Evolutionary conservation across 2,888 invertebrate species (phyloP), one percentile per base, ranked within the genome.

Genomic region (Carabus problematicus): DNA sequence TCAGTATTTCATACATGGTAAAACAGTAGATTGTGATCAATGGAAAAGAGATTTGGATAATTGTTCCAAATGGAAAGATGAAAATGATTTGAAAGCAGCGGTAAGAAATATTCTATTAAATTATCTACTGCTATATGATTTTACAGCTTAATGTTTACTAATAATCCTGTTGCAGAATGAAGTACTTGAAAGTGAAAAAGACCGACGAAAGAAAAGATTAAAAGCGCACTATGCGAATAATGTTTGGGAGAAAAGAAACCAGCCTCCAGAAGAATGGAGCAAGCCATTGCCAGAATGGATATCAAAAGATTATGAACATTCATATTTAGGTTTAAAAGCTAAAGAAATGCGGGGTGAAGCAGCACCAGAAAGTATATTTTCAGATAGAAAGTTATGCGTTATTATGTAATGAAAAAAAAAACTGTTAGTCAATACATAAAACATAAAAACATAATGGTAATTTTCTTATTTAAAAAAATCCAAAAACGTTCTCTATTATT

Each of bases 1-100:
- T 79, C 96, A 96, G 81, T 91, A 93, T 79, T 97, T 94, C 78
- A 86, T 95, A 70, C 85, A 85, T 81, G 96, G 96, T 0, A 83
- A 91, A 76, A 80, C 83, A 0, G 64, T 86, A 7, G 91, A 95
- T 78, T 97, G 96, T 78, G 83, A 84, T 2, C 89, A 90, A 74
- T 95, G 95, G 95, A 87, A 91, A 75, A 85, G 83, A 64, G 94
- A 95, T 80, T 89, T 88, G 74, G 79, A 88, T 2, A 93, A 92
- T 77, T 95, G 95, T 79, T 80, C 85, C 63, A 85, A 86, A 77
- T 95, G 90, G 87, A 81, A 84, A 64, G 82, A 86, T 0, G 81
- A 84, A 6, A 82, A 86, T 58, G 89, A 93, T 79, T 70, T 84
- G 0, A 85, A 86, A 76, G 90, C 93, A 71, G 90, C 86, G 63